Base-by-base conservation (phyloP, 2,113 vertebrate species). In the Mandrillus leucophaeus region DNA sequence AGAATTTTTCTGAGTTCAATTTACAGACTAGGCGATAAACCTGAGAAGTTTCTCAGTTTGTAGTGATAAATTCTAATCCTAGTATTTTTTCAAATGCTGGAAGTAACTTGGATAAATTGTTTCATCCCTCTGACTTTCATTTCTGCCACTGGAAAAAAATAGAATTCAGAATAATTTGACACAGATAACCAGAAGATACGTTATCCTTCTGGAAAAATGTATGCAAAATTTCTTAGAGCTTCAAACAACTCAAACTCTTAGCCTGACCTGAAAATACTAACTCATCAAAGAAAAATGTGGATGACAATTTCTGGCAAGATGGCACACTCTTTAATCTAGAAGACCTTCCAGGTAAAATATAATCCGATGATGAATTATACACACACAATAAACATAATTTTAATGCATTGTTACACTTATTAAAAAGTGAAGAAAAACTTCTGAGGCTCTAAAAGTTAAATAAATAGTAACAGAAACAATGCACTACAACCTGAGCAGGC, bases 131-230 rank as follows among this genome's bases (percentile, higher is more conserved):
- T 50, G 35, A 13, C 0, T 12, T 68, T 97, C 38, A 66, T 82
- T 95, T 94, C 30, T 88, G 7, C 66, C 22, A 43, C 27, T 68
- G 35, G 61, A 72, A 90, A 64, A 96, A 96, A 94, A 25, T n/a
- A 45, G 32, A 75, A 13, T 82, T 11, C 81, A n/a, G 38, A 78
- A 78, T 61, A 25, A 84, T 9, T 48, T 27, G 30, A 72, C 10
- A 18, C 55, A n/a, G 5, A 30, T 68, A 76, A 75, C 8, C 1
- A 80, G 14, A 91, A 72, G 6, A 1, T 43, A 1, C 50, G 13
- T 20, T 50, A 13, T 35, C 61, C 20, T 87, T 32, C 48, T 64
- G 18, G 38, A 90, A 32, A 94, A 94, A 78, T 52, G 25, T 9
- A 7, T 38, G 50, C 20, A n/a, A 61, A 52, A 32, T 48, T 64